These are phyloP conservation scores for Caenorhabditis sp. DNA, from an alignment of 2,888 invertebrate genomes.

Conservation along the genomic window DNA sequence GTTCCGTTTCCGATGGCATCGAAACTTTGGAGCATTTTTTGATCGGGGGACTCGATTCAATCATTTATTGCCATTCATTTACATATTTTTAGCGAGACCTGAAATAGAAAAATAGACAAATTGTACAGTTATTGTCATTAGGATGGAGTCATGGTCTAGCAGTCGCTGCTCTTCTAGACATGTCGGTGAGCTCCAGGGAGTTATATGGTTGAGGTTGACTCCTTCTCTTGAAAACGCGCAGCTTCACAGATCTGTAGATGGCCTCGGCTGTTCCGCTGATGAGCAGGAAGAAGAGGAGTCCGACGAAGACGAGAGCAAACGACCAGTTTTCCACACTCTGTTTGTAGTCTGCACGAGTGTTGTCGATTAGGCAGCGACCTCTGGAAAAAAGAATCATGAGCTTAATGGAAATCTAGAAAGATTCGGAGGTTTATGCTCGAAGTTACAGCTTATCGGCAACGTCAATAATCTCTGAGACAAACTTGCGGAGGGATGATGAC, in stretches of 20 bases:
- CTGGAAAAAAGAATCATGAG: conserved; percentile 32
- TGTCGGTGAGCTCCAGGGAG: conserved; percentile 9
- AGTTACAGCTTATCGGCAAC: neutral
- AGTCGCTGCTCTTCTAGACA: conserved; percentile 7
- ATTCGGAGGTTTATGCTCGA: neutral
- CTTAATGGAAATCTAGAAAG: neutral
- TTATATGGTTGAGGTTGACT: conserved; percentile 1
- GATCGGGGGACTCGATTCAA: too few species aligned
- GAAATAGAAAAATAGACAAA: too few species aligned
- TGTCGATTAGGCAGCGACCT: conserved; percentile 15
- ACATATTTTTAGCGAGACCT: too few species aligned
- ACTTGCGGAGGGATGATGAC: neutral
- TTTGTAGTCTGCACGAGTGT: conserved; percentile 15
- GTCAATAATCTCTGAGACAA: neutral
- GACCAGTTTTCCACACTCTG: conserved; percentile 17
- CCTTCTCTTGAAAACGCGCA: neutral
- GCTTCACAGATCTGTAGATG: neutral
- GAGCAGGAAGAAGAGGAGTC: conserved; percentile 26
- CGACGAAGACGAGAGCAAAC: conserved; percentile 14
- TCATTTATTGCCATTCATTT: too few species aligned
- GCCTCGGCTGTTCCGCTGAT: conserved; percentile 32
- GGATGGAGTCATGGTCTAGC: too few species aligned
- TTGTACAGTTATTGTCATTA: too few species aligned
- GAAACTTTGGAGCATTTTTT: too few species aligned
- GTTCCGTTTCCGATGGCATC: too few species aligned